A percentile compares a stretch with the other conserved stretches of the same genome.
Conservation (phyloP, 92 coral and sea anemone species). For the Plumapathes pennacea region DNA sequence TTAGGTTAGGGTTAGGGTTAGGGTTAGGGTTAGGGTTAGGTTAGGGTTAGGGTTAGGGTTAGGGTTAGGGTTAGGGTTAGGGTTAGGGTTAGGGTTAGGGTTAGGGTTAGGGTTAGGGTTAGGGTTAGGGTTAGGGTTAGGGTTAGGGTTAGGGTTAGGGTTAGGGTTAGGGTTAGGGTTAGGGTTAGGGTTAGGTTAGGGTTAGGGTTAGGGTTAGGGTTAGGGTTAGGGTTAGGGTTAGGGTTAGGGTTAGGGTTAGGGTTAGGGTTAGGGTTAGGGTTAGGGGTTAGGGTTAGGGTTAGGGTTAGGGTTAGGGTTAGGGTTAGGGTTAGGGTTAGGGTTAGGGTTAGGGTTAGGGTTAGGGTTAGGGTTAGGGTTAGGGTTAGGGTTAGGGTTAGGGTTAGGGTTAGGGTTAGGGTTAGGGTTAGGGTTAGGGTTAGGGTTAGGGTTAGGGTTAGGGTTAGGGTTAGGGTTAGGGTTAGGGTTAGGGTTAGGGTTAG, state of each 20-base stretch:
- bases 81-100: slow-evolving; percentile 31
- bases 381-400: slow-evolving; percentile 49
- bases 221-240: slow-evolving; percentile 17
- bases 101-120: slow-evolving; percentile 13
- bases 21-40: slow-evolving; percentile 32
- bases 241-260: slow-evolving; percentile 14
- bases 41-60: slow-evolving; percentile 36
- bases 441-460: slow-evolving; percentile 35
- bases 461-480: slow-evolving; percentile 52
- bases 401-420: slow-evolving; percentile 56
- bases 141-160: slow-evolving; percentile 41
- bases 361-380: slow-evolving; percentile 50
- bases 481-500: slow-evolving; percentile 46
- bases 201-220: slow-evolving; percentile 8
- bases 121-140: slow-evolving; percentile 22
- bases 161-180: slow-evolving; percentile 39
- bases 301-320: slow-evolving; percentile 7
- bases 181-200: slow-evolving; percentile 23
- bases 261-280: slow-evolving; percentile 18
- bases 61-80: slow-evolving; percentile 48
- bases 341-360: slow-evolving; percentile 55
- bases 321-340: slow-evolving; percentile 54
- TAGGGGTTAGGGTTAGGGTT: slow-evolving; percentile 18
- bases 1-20: slow-evolving; percentile 48
- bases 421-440: slow-evolving; percentile 56